Percentiles rank a stretch among this genome's conserved stretches.
These are phyloP conservation scores for Calycopis cecrops DNA, from an alignment of 1,140 invertebrate species.

Conservation along the genomic window DNA sequence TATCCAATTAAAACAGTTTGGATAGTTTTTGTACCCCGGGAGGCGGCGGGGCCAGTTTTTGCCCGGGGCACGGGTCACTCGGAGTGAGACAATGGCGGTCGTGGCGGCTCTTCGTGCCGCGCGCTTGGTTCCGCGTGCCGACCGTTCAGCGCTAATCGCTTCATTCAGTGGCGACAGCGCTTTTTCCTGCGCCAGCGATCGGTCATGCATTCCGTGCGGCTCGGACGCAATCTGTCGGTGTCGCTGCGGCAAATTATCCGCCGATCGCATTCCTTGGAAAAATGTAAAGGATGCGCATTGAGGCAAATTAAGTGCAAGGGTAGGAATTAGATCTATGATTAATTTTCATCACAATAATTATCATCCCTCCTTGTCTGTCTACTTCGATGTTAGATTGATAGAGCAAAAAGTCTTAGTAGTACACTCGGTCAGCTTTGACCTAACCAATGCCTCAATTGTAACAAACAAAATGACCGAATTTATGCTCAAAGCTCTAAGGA, in stretches of 20 bases:
- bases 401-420: too few species aligned
- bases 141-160: conserved; percentile 68
- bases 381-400: too few species aligned
- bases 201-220: conserved; percentile 62
- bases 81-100: conserved; percentile 63
- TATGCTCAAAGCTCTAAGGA: too few species aligned
- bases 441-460: too few species aligned
- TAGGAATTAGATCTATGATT: too few species aligned
- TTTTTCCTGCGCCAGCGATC: conserved; percentile 55
- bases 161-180: conserved; percentile 54
- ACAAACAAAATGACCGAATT: too few species aligned
- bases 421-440: too few species aligned
- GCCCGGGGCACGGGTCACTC: conserved; percentile 65
- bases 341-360: too few species aligned
- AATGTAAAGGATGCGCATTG: not conserved
- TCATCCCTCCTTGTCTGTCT: too few species aligned
- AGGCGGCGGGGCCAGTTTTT: conserved; percentile 43
- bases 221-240: conserved; percentile 26
- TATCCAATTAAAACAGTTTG: conserved; percentile 50
- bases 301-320: not conserved
- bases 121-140: conserved; percentile 68
- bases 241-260: conserved; percentile 36
- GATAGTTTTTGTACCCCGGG: conserved; percentile 34
- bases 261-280: conserved; percentile 6
- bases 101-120: conserved; percentile 54